These are phyloP conservation scores for Channallabes apus DNA, from an alignment of 2,797 vertebrate genomes.

Conservation along the genomic window DNA sequence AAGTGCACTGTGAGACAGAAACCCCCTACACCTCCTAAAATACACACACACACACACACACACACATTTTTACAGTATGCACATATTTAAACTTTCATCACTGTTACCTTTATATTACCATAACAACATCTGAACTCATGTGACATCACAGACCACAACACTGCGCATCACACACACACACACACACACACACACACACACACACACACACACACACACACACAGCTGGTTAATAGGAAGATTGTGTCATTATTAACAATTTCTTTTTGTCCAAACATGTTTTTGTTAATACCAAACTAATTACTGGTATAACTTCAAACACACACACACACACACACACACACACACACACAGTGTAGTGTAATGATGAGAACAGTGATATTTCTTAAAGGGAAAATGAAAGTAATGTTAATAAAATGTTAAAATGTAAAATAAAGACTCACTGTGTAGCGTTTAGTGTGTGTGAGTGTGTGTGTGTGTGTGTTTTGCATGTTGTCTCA, in stretches of 20 bases:
- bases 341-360: neutral
- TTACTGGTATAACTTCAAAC: neutral
- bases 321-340: neutral
- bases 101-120: neutral
- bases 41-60: constrained; percentile 20
- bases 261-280: neutral
- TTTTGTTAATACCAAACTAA: neutral
- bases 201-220: neutral
- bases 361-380: neutral
- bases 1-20: constrained; percentile 4
- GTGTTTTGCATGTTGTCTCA: constrained; percentile 18
- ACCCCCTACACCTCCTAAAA: constrained; percentile 14
- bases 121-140: neutral
- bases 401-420: neutral
- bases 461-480: neutral
- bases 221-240: neutral
- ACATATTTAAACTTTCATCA: neutral
- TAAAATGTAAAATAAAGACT: neutral
- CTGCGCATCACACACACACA: too few relatives aligned
- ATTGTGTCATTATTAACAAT: neutral
- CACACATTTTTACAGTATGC: neutral
- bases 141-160: neutral
- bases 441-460: neutral
- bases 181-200: neutral
- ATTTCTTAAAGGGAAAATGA: neutral